Evolutionary conservation across 2,113 vertebrate species (phyloP).

Genomic region (Dolichotis patagonum): DNA sequence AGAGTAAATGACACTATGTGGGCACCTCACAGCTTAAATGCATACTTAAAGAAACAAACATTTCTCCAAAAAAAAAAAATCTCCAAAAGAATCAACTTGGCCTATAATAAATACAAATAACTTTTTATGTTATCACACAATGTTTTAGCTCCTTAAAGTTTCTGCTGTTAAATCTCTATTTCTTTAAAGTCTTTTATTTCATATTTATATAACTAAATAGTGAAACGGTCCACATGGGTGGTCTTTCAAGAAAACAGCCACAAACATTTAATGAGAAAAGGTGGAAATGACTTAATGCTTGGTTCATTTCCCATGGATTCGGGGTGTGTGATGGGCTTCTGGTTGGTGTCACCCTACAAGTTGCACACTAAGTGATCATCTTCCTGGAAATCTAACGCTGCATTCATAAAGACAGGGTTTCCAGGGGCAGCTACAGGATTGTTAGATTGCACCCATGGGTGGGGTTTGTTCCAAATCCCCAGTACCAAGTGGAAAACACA

Average conservation of each 20-base stretch:
- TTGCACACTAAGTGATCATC: background rate
- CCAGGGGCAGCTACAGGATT: background rate
- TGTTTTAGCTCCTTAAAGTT: slow-evolving; percentile 6
- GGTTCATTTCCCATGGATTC: background rate
- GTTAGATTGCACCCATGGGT: background rate
- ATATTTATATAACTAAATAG: slow-evolving; percentile 4
- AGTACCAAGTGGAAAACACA: background rate
- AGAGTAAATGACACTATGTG: background rate
- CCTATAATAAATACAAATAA: background rate
- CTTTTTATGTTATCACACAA: background rate
- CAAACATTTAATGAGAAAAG: background rate
- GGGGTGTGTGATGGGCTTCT: background rate
- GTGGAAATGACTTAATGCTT: background rate
- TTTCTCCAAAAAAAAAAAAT: background rate
- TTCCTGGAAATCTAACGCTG: background rate
- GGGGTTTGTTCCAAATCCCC: slow-evolving; percentile 6
- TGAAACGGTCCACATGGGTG: background rate
- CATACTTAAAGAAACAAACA: background rate
- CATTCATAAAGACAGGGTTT: slow-evolving; percentile 14
- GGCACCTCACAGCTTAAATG: background rate
- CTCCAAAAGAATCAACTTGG: background rate
- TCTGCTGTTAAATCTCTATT: slow-evolving; percentile 12
- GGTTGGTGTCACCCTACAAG: background rate
- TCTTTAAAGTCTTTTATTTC: slow-evolving; percentile 17
- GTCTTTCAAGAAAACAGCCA: slow-evolving; percentile 10